Evolutionary conservation across 2,888 invertebrate species (phyloP).

Genomic region (Apocheima hispidaria): DNA sequence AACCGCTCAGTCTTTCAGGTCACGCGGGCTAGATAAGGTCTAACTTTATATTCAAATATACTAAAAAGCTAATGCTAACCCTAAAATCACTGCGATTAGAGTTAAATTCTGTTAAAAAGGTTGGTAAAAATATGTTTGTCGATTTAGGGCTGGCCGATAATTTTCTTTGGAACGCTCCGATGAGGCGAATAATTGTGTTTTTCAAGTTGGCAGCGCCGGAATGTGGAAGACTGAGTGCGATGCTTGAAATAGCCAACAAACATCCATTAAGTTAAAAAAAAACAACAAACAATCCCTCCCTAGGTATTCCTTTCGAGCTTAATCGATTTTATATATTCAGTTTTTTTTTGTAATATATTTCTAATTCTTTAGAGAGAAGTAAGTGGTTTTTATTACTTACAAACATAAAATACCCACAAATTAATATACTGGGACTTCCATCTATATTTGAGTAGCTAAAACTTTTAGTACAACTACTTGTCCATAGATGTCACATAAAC

Average conservation of each 20-base stretch:
- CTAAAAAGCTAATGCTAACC: conserved; percentile 40
- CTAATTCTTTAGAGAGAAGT: no score
- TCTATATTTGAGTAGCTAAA: conserved; percentile 46
- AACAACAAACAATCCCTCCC: no score
- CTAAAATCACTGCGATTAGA: conserved; percentile 40
- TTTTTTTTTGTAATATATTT: no score
- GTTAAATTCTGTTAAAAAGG: conserved; percentile 28
- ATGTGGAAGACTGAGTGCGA: conserved; percentile 55
- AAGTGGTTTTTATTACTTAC: no score
- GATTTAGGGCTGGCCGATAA: conserved; percentile 73
- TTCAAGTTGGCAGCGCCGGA: conserved; percentile 64
- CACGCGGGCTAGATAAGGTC: conserved; percentile 68
- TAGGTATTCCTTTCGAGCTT: no score
- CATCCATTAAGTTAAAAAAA: background rate
- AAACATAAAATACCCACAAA: no score
- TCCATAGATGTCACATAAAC: conserved; percentile 43
- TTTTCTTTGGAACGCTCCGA: conserved; percentile 80
- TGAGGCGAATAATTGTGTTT: conserved; percentile 81
- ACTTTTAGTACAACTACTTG: conserved; percentile 33
- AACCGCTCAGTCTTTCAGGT: conserved; percentile 72
- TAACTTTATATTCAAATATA: conserved; percentile 53
- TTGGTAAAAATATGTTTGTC: conserved; percentile 54
- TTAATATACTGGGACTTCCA: conserved; percentile 33
- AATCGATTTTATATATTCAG: no score
- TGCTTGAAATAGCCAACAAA: conserved; percentile 10